phyloP scores from a whole-genome alignment of 2,888 invertebrate genomes.

The Panzeria rudis region DNA sequence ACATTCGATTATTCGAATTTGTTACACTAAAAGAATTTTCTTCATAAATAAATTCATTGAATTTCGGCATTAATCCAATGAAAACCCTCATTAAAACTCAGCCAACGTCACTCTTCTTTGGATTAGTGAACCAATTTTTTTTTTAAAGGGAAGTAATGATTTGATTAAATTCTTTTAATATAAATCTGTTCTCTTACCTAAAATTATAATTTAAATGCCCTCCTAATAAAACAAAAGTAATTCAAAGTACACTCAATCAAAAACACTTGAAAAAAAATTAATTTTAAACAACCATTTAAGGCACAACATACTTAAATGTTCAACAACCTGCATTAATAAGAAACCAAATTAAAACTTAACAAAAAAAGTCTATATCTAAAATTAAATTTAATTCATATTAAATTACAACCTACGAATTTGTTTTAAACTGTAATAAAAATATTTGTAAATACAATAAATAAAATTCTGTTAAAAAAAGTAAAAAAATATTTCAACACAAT shows the following conservation, averaged over 20 bases:
- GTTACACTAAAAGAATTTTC: too few species aligned
- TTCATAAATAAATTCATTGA: too few species aligned
- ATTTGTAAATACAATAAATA: conserved; percentile 10
- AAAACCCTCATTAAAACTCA: too few species aligned
- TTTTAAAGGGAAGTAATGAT: too few species aligned
- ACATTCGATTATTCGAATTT: too few species aligned
- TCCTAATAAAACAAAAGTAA: background rate
- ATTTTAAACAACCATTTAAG: conserved; percentile 15
- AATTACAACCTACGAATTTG: conserved; percentile 24
- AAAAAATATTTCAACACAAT: conserved; percentile 27
- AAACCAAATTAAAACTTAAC: background rate
- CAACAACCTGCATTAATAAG: background rate
- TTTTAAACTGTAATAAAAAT: conserved; percentile 7
- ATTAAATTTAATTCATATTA: background rate
- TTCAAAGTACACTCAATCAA: background rate
- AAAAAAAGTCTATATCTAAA: background rate
- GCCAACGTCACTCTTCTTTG: too few species aligned
- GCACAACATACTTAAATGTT: background rate
- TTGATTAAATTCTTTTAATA: too few species aligned
- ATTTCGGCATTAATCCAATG: too few species aligned
- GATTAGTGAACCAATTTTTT: too few species aligned
- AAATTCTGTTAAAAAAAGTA: conserved; percentile 9
- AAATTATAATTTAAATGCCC: background rate
- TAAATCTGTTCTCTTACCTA: too few species aligned
- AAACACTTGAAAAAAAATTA: background rate